These are phyloP conservation scores for Microctenopoma lineatum DNA, from an alignment of 2,797 vertebrate genomes.

Conservation along the genomic window DNA sequence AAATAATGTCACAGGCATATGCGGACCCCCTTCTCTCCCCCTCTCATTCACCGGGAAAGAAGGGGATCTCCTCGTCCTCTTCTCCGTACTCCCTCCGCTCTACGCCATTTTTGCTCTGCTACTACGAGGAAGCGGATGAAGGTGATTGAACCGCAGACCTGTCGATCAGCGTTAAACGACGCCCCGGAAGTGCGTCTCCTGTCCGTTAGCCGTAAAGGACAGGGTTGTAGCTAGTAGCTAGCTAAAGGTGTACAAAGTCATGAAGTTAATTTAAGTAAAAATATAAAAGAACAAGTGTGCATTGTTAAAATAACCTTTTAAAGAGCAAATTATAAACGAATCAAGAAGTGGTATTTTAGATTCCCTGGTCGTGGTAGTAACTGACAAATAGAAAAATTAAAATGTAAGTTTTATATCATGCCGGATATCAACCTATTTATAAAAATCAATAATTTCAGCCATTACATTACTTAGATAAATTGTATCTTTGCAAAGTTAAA, in stretches of 20 bases:
- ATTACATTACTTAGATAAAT: too few species aligned
- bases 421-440: too few species aligned
- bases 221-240: too few species aligned
- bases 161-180: conserved; percentile 66
- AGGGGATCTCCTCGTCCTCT: conserved; percentile 58
- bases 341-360: too few species aligned
- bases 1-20: background rate
- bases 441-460: too few species aligned
- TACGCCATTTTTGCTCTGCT: conserved; percentile 78
- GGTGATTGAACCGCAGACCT: conserved; percentile 28
- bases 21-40: conserved; percentile 11
- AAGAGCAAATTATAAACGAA: too few species aligned
- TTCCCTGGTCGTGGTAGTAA: too few species aligned
- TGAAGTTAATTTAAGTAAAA: background rate
- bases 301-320: too few species aligned
- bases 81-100: conserved; percentile 46
- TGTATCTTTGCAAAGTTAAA: too few species aligned
- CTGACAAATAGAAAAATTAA: too few species aligned
- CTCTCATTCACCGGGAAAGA: conserved; percentile 27
- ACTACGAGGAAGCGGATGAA: conserved; percentile 37
- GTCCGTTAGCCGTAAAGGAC: background rate
- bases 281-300: background rate
- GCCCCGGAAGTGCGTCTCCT: conserved; percentile 57
- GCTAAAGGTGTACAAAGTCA: background rate
- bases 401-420: too few species aligned